Evolutionary conservation across 2,888 invertebrate species (phyloP).

Genomic region (Drosophila mettleri): DNA sequence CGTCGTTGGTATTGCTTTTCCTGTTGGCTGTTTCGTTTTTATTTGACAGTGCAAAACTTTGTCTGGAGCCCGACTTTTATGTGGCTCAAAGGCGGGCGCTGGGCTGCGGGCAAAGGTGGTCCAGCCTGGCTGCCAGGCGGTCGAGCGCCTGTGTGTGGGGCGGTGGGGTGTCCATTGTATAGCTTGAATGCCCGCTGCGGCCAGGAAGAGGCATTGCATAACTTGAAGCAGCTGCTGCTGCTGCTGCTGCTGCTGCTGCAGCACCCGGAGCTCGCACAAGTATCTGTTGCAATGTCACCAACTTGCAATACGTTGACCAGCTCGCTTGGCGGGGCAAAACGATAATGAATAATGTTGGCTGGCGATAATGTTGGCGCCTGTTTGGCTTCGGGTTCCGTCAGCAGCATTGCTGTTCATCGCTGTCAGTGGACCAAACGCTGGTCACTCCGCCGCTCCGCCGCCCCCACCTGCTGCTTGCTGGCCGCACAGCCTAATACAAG

Average conservation of each 20-base stretch:
- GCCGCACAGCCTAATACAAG: slow-evolving; percentile 5
- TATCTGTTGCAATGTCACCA: slow-evolving; percentile 75
- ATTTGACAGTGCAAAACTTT: slow-evolving; percentile 62
- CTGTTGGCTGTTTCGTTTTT: slow-evolving; percentile 57
- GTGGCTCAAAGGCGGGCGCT: slow-evolving; percentile 49
- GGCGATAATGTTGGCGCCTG: slow-evolving; percentile 73
- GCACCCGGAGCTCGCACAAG: slow-evolving; percentile 46
- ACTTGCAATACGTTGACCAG: slow-evolving; percentile 47
- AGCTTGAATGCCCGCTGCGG: slow-evolving; percentile 46
- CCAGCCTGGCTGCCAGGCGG: not conserved
- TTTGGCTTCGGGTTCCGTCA: slow-evolving; percentile 47
- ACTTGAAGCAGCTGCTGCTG: slow-evolving; percentile 59
- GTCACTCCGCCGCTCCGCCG: not conserved
- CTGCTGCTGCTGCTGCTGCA: slow-evolving; percentile 7
- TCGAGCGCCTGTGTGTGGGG: too few species aligned
- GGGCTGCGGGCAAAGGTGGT: slow-evolving; percentile 32
- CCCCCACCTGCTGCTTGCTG: not conserved
- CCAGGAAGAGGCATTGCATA: slow-evolving; percentile 38
- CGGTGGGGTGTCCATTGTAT: slow-evolving; percentile 15
- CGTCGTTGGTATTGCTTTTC: slow-evolving; percentile 48
- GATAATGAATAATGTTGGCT: slow-evolving; percentile 75
- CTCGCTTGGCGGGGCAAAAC: slow-evolving; percentile 4
- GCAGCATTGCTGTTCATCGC: slow-evolving; percentile 30
- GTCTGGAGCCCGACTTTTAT: slow-evolving; percentile 64
- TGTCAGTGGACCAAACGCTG: slow-evolving; percentile 5